phyloP scores from a whole-genome alignment of 2,888 invertebrate genomes.

The Tanypteryx hageni region DNA sequence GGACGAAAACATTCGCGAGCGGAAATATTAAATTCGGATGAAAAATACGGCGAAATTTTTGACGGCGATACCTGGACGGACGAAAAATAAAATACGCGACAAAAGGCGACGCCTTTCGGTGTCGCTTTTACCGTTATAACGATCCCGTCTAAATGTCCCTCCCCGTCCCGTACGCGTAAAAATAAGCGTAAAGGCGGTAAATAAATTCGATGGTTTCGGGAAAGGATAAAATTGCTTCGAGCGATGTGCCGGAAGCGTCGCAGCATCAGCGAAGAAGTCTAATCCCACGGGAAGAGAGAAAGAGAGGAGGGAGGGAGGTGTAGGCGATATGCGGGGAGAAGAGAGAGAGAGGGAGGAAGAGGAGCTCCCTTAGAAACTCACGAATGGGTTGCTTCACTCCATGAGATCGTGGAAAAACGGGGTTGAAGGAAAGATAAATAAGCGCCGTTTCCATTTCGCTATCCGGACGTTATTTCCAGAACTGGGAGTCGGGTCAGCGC shows the following conservation, averaged over 20 bases:
- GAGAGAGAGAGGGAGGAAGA: not conserved
- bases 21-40: too few relatives aligned
- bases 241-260: conserved; percentile 18
- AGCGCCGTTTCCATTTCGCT: conserved; percentile 56
- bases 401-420: conserved; percentile 25
- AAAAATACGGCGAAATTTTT: too few relatives aligned
- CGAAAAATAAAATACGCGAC: not conserved
- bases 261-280: not conserved
- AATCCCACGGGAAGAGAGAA: not conserved
- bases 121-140: too few relatives aligned
- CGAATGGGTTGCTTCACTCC: conserved; percentile 39
- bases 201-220: too few relatives aligned
- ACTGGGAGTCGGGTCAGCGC: conserved; percentile 33
- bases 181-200: too few relatives aligned
- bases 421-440: conserved; percentile 42
- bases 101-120: not conserved
- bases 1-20: too few relatives aligned
- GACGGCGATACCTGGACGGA: too few relatives aligned
- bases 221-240: too few relatives aligned
- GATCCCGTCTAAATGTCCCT: too few relatives aligned
- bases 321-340: not conserved
- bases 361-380: not conserved
- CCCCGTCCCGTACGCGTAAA: too few relatives aligned
- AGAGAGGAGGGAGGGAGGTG: not conserved
- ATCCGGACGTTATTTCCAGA: conserved; percentile 61